phyloP scores from a whole-genome alignment of 2,797 vertebrate genomes.

The Paguma larvata region DNA sequence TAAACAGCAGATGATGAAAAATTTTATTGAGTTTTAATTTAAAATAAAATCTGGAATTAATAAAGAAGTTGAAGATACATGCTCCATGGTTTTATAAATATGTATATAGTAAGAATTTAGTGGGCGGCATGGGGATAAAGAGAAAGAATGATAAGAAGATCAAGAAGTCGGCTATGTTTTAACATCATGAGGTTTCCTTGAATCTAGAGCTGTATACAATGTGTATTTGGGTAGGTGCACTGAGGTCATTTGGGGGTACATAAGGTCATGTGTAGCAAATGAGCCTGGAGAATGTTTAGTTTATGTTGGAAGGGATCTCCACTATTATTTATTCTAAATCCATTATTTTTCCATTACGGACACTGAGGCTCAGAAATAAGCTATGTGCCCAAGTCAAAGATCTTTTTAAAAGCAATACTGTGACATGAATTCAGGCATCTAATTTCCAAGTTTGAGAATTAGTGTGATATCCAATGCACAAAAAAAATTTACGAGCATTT shows the following conservation, averaged over 20 bases:
- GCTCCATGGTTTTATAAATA: not conserved
- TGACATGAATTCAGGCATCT: not conserved
- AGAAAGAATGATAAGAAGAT: not conserved
- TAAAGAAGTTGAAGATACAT: not conserved
- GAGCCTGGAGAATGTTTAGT: not conserved
- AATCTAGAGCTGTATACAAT: not conserved
- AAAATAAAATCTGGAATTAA: not conserved
- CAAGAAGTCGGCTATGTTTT: not conserved
- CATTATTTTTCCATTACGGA: slow-evolving; percentile 42
- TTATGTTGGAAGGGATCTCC: not conserved
- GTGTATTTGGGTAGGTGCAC: not conserved
- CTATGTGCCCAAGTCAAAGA: not conserved
- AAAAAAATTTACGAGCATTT: not conserved
- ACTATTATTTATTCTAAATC: not conserved
- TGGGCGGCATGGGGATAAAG: not conserved
- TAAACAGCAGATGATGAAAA: not conserved
- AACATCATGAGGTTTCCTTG: not conserved
- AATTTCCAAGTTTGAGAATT: not conserved
- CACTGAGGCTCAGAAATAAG: not conserved
- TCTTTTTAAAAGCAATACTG: not conserved
- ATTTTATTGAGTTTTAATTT: not conserved
- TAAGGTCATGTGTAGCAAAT: not conserved
- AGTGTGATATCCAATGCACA: not conserved
- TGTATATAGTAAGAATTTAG: not conserved
- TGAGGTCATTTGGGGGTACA: not conserved